Conservation (phyloP, 37 sponge, comb jelly and placozoan genomes). For the Cliona cf. orientalis region DNA sequence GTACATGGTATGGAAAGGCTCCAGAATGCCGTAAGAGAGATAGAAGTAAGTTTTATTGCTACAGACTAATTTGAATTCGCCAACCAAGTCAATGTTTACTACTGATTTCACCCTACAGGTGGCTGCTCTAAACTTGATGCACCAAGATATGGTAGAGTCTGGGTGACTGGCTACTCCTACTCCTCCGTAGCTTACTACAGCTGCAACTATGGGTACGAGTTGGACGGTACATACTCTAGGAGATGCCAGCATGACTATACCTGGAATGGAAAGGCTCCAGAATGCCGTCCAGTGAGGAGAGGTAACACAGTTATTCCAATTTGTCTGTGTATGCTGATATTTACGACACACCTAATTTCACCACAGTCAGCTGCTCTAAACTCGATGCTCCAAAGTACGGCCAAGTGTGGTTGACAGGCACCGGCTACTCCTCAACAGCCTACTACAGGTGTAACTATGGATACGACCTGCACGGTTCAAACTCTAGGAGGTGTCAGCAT, state of each 20-base stretch:
- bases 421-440: conserved; percentile 19
- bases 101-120: not conserved
- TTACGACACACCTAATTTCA: not conserved
- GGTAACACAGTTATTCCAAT: too few relatives aligned
- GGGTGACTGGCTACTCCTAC: conserved; percentile 13
- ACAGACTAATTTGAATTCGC: not conserved
- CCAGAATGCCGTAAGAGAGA: too few relatives aligned
- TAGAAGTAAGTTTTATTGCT: conserved; percentile 4
- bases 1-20: conserved; percentile 30
- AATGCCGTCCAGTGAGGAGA: conserved; percentile 51
- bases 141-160: conserved; percentile 51
- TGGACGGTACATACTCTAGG: conserved; percentile 26
- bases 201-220: conserved; percentile 52
- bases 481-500: conserved; percentile 12
- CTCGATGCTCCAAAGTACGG: conserved; percentile 44
- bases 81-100: too few relatives aligned
- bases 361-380: conserved; percentile 17
- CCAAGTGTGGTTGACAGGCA: conserved; percentile 25
- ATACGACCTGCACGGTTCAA: not conserved
- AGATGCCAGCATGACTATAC: conserved; percentile 32
- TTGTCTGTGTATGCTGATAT: not conserved
- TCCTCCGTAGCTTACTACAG: conserved; percentile 40
- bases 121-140: conserved; percentile 10
- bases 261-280: conserved; percentile 60
- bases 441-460: conserved; percentile 36